Base-by-base conservation (phyloP, 2,113 vertebrate genomes). In the Siniperca chuatsi region DNA sequence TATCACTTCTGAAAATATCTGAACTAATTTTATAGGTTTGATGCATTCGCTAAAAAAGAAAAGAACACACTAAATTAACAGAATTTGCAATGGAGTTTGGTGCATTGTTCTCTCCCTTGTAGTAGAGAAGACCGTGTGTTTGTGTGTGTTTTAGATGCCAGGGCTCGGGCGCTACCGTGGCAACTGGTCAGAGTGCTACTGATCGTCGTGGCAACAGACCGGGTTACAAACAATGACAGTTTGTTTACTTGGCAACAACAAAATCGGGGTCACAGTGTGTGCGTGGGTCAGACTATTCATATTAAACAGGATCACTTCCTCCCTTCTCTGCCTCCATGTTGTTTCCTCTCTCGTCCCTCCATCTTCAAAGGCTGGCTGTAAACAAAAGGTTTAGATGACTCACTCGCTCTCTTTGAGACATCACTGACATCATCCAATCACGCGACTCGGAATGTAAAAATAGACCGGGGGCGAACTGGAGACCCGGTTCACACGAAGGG, bases 161-260 rank as follows among this genome's bases (percentile, higher is more conserved):
- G 68, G 58, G 21, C 44, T 44, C n/a, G 21, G 13, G 0, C 3
- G 72, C 12, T 33, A 29, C 90, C 78, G 8, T 90, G 89, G 89
- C 75, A 90, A 91, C 90, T 0, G 0, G 23, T 83, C 76, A 54
- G 54, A 55, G 57, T 37, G 75, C 79, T 29, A 11, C 65, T n/a
- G 1, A 87, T 81, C 42, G 60, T 13, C 67, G 50, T 84, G 2
- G 89, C 66, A 86, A 91, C 88, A 44, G 67, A 79, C 29, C 6
- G 1, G 37, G 37, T 55, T 61, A 79, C 55, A 79, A 78, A 93
- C 91, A 92, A 91, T 85, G 86, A 46, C 64, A 55, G 86, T 87
- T 89, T 93, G 87, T 92, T 87, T 86, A 89, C 69, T 79, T 84
- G 88, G 55, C 65, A 75, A 80, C 21, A 37, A 72, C 75, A 74